A percentile compares a stretch with the other conserved stretches of the same genome.
phyloP scores from a whole-genome alignment of 2,113 vertebrate genomes.

The Microcebus tavaratra region DNA sequence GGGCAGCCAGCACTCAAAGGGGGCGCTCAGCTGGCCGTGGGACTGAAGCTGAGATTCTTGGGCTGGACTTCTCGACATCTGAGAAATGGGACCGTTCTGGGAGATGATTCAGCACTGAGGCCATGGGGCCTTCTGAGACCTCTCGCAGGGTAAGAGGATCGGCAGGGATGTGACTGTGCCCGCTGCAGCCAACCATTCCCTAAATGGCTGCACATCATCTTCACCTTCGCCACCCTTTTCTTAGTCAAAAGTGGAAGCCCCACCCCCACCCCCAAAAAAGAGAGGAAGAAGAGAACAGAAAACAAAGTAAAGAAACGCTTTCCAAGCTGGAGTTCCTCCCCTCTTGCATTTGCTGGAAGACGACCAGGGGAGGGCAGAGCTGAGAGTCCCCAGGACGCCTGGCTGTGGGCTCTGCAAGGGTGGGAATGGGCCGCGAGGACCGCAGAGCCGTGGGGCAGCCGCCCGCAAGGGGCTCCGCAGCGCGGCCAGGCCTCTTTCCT shows the following conservation, averaged over 20 bases:
- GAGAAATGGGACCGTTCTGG: not conserved
- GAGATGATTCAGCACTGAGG: not conserved
- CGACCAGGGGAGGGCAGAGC: rapidly evolving
- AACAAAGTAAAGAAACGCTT: not conserved
- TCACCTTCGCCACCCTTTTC: rapidly evolving
- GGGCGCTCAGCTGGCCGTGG: not conserved
- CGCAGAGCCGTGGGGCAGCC: rapidly evolving
- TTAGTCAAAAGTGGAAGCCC: not conserved
- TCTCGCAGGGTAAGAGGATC: rapidly evolving
- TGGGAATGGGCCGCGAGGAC: rapidly evolving
- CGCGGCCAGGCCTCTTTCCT: rapidly evolving
- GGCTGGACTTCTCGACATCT: not conserved
- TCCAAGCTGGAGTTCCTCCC: rapidly evolving
- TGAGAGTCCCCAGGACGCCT: rapidly evolving
- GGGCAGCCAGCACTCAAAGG: rapidly evolving
- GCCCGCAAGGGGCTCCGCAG: rapidly evolving
- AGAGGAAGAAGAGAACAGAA: not conserved
- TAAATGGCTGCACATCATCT: rapidly evolving
- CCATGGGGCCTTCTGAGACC: rapidly evolving
- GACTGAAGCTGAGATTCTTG: not conserved
- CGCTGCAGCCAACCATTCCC: rapidly evolving
- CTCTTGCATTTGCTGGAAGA: not conserved
- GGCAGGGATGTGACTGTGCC: rapidly evolving
- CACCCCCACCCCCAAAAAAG: not conserved
- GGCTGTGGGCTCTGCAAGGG: not conserved